Percentiles rank a stretch among this genome's conserved stretches.
phyloP scores from a whole-genome alignment of 2,797 vertebrate species.

The Parauchenoglanis ngamensis region DNA sequence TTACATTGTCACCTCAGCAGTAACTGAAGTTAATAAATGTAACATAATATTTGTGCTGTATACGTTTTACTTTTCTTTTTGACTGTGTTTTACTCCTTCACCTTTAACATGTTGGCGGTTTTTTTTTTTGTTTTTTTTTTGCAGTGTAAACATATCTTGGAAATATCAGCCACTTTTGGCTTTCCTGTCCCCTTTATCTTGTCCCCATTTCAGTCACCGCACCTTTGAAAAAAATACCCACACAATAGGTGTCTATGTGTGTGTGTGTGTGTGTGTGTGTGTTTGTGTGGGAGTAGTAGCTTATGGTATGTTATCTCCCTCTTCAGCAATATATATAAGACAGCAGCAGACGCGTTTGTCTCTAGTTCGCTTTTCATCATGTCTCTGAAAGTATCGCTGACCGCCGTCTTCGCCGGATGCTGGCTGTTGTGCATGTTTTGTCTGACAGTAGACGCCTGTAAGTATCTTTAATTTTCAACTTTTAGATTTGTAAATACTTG shows the following conservation, averaged over 20 bases:
- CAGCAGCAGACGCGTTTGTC: background rate
- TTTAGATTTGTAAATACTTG: no score
- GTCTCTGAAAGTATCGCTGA: constrained; percentile 55
- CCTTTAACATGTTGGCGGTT: constrained; percentile 29
- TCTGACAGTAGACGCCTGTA: constrained; percentile 61
- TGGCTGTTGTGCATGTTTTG: constrained; percentile 54
- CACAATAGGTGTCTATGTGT: background rate
- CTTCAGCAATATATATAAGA: constrained; percentile 45
- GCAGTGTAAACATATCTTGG: constrained; percentile 26
- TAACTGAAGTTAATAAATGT: background rate
- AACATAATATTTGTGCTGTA: background rate
- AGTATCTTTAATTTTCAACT: constrained; percentile 48
- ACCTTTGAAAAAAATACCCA: constrained; percentile 11
- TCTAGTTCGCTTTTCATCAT: constrained; percentile 54
- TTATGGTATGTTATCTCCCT: constrained; percentile 20
- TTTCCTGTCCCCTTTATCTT: constrained; percentile 53
- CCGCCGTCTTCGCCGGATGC: constrained; percentile 55
- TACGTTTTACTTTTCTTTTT: background rate
- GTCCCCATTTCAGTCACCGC: constrained; percentile 45
- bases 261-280: background rate
- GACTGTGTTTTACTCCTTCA: background rate
- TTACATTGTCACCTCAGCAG: background rate
- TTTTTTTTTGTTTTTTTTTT: background rate
- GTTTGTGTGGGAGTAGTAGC: background rate
- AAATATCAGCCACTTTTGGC: background rate